These are phyloP conservation scores for Acronicta leporina DNA, from an alignment of 2,888 invertebrate species.

Conservation along the genomic window DNA sequence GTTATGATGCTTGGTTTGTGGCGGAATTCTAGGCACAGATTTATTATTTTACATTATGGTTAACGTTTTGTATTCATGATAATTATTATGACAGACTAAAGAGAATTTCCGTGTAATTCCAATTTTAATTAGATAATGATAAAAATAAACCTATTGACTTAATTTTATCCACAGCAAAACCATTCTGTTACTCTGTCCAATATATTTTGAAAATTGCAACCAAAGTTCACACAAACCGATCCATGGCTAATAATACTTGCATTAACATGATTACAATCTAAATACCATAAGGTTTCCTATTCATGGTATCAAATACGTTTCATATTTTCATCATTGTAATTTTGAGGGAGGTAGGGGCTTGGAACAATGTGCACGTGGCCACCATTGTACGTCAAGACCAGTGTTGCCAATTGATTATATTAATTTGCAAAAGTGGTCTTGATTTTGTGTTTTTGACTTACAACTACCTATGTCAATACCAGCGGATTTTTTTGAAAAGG, in stretches of 20 bases:
- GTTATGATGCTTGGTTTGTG: no score
- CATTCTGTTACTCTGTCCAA: neutral
- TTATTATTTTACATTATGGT: no score
- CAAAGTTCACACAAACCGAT: slow-evolving; percentile 31
- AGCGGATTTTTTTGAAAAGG: no score
- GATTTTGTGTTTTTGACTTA: slow-evolving; percentile 24
- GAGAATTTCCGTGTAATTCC: no score
- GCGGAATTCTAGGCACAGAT: no score
- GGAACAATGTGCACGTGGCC: slow-evolving; percentile 67
- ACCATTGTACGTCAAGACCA: slow-evolving; percentile 66
- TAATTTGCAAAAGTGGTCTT: slow-evolving; percentile 54
- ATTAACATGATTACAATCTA: slow-evolving; percentile 60
- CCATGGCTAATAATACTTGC: slow-evolving; percentile 47
- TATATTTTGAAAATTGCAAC: slow-evolving; percentile 19
- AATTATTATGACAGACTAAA: no score
- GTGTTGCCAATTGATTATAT: slow-evolving; percentile 73
- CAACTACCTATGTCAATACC: no score
- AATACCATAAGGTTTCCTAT: slow-evolving; percentile 71
- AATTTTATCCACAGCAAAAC: slow-evolving; percentile 2
- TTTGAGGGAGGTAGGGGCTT: slow-evolving; percentile 41
- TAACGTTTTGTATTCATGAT: no score
- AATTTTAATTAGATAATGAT: neutral
- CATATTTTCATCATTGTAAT: slow-evolving; percentile 70
- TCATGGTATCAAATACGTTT: slow-evolving; percentile 69
- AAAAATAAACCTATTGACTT: neutral